Base-by-base conservation (phyloP, 2,113 vertebrate genomes). In the Meleagris gallopavo region DNA sequence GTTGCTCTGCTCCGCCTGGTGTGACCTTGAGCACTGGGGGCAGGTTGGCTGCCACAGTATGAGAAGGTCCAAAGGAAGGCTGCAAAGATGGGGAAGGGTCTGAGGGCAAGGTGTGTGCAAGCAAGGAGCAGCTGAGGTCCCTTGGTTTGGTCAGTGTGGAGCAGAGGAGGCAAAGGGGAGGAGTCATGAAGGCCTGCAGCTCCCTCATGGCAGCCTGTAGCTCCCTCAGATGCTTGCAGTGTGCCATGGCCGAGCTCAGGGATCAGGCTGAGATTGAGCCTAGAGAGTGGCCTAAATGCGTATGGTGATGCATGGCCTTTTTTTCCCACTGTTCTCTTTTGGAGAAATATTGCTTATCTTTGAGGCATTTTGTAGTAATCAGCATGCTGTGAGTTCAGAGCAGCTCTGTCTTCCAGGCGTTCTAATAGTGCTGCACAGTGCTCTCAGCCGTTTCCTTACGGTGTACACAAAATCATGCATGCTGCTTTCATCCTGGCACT, bases 401-500 rank as follows among this genome's bases (percentile, higher is more conserved):
- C 29, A 27, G 7, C 24, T 32, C 12, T n/a, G 22, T 72, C 22
- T 62, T 57, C 15, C 16, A 5, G 48, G n/a, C 1, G 0, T 32
- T 57, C 32, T 0, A 1, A 60, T 43, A 40, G 10, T 34, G 52
- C 74, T 15, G 30, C 8, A 25, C 62, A 0, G 1, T 19, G 41
- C 43, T 73, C 30, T 48, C 4, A 0, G 72, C 8, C 2, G 3
- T 89, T 62, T 24, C 19, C 0, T 82, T 84, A 84, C 0, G 2
- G 83, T 86, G 83, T 58, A 20, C 70, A 25, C 86, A 12, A 19
- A 62, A 85, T 76, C 22, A 27, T 0, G 0, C 22, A 24, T 0
- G 0, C 22, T 79, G 11, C 94, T 77, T 87, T 79, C 38, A 93
- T 88, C 67, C 80, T 5, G 21, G 88, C 66, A 22, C 95, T 95